Evolutionary conservation across 2,888 invertebrate species (phyloP).

Genomic region (Drosophila peninsularis): DNA sequence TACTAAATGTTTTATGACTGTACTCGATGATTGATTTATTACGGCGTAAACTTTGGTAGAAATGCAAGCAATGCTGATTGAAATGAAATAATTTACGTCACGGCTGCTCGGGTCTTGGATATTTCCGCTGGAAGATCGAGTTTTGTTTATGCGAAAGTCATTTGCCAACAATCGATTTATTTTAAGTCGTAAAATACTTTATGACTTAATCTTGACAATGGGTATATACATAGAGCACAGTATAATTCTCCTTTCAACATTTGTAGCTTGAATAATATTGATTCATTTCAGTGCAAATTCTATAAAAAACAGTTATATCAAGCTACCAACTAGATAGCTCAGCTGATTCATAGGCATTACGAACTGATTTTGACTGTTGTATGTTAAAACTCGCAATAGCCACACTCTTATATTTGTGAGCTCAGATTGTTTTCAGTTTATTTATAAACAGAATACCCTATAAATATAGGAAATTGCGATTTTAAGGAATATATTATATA

Average conservation of each 20-base stretch:
- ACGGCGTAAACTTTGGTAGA: background rate
- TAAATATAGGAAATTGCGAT: background rate
- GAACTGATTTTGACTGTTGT: conserved; percentile 41
- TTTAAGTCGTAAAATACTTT: background rate
- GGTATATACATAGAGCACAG: background rate
- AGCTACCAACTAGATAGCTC: background rate
- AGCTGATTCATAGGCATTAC: conserved; percentile 10
- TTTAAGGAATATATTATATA: too few relatives aligned
- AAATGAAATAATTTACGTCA: background rate
- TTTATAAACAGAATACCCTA: conserved; percentile 1
- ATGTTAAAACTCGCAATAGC: conserved; percentile 48
- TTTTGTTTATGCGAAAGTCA: background rate
- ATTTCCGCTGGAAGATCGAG: conserved; percentile 1
- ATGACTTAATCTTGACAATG: background rate
- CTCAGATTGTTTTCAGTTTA: conserved; percentile 2
- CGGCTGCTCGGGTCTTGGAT: background rate
- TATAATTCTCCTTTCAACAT: background rate
- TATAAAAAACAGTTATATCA: background rate
- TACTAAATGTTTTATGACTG: conserved; percentile 1
- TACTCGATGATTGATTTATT: conserved; percentile 1
- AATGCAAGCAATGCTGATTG: conserved; percentile 1
- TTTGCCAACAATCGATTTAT: background rate
- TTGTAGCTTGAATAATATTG: conserved; percentile 3
- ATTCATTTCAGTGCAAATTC: background rate
- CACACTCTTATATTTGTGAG: conserved; percentile 40